Evolutionary conservation across 1,140 invertebrate genomes (phyloP).

Genomic region (Trachelipus rathkii): DNA sequence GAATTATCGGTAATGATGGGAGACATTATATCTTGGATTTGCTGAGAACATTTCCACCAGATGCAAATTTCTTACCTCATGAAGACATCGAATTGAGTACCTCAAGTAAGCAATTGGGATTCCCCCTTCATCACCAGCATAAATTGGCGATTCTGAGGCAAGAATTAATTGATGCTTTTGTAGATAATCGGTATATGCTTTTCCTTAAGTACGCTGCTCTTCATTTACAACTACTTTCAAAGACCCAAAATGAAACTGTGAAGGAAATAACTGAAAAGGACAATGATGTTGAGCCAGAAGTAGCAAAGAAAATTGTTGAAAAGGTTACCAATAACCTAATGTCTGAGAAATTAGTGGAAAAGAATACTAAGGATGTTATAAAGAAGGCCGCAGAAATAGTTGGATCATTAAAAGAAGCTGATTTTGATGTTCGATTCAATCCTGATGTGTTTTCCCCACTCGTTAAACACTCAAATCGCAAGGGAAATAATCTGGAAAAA

Average conservation of each 20-base stretch:
- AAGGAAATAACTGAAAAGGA: conserved; percentile 44
- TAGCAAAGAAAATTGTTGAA: conserved; percentile 88
- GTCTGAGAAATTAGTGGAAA: conserved; percentile 76
- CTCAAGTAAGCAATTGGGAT: conserved; percentile 80
- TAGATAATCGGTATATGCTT: conserved; percentile 89
- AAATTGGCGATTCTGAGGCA: conserved; percentile 91
- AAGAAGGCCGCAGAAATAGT: conserved; percentile 81
- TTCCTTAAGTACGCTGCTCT: conserved; percentile 94
- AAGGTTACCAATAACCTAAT: conserved; percentile 75
- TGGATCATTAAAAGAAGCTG: conserved; percentile 85
- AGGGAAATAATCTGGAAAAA: conserved; percentile 65
- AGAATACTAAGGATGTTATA: conserved; percentile 83
- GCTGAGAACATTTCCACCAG: conserved; percentile 93
- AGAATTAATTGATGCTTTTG: conserved; percentile 95
- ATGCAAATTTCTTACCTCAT: conserved; percentile 90
- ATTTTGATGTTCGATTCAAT: conserved; percentile 97
- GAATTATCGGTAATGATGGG: conserved; percentile 97
- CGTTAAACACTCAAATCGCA: conserved; percentile 73
- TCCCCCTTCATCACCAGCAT: conserved; percentile 91
- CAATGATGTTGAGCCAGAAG: conserved; percentile 59
- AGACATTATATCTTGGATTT: conserved; percentile 96
- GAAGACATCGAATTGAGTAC: conserved; percentile 78
- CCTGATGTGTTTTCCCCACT: conserved; percentile 95
- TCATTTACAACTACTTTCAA: conserved; percentile 82
- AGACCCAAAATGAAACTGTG: conserved; percentile 54